Base-by-base conservation (phyloP, 2,113 vertebrate species). In the Dissostichus mawsoni region DNA sequence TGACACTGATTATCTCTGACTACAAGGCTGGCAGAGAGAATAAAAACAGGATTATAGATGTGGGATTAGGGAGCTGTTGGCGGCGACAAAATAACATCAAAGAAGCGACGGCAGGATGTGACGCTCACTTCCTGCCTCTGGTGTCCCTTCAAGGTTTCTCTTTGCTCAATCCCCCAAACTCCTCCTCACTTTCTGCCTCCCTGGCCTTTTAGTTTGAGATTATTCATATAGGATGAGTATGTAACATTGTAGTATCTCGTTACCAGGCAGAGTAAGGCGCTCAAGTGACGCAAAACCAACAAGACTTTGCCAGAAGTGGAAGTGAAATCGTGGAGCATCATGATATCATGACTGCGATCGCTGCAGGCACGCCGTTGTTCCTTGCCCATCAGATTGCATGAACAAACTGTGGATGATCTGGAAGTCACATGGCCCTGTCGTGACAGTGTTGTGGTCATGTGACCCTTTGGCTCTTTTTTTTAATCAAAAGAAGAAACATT, bases 1-100 rank as follows among this genome's bases (percentile, higher is more conserved):
- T 81, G 85, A 88, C 80, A 81, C 76, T 83, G 71, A 87, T 90
- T 84, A 65, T 85, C 76, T 76, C 75, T 14, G 79, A 84, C 74
- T 73, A 81, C 71, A 77, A 78, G 53, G 45, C 80, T 76, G 68
- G 65, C 64, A 79, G 44, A 79, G 36, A 71, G 77, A 83, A 78
- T 74, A 62, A 78, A 83, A 68, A 80, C 62, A 71, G 83, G 68
- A 78, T 81, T 87, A 78, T 33, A 74, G 65, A 80, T 53, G 13
- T 4, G 12, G 80, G 75, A 90, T 89, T 79, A 84, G 68, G 65
- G 51, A 71, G 70, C 78, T 71, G 69, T 48, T 87, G 59, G 63
- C 29, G 74, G 81, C 73, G 59, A 73, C 29, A 67, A 70, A 84
- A 73, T 58, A 36, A 59, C 48, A 86, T 83, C 64, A 83, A 74